These are phyloP conservation scores for Phocoena sinus DNA, from an alignment of 2,113 vertebrate genomes.

Conservation along the genomic window DNA sequence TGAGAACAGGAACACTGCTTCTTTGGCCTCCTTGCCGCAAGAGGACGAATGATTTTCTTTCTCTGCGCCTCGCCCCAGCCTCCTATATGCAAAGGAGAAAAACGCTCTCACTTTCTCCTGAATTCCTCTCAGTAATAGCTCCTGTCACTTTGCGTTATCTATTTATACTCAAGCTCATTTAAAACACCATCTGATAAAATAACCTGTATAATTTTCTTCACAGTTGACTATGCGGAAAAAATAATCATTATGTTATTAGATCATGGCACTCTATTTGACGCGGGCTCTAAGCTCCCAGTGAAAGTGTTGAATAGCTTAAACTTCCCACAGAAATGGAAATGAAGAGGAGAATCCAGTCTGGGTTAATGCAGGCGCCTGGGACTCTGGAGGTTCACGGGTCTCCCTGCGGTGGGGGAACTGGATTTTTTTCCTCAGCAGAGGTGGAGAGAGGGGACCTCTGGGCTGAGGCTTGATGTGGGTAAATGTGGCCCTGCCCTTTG, in stretches of 20 bases:
- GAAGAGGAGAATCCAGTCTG: neutral
- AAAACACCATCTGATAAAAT: neutral
- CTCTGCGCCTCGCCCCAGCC: neutral
- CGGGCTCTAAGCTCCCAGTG: neutral
- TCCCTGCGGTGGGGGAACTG: rapidly evolving
- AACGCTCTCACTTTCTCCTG: neutral
- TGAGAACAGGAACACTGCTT: too few relatives aligned
- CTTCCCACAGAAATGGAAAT: neutral
- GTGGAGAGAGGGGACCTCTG: neutral
- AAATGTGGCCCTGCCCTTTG: neutral
- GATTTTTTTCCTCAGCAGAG: neutral
- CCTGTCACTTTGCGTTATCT: neutral
- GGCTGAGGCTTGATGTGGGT: neutral
- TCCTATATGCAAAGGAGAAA: neutral
- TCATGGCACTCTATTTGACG: neutral
- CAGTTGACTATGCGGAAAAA: neutral
- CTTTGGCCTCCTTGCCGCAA: neutral
- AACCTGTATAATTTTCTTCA: neutral
- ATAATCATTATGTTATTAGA: neutral
- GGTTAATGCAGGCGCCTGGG: rapidly evolving
- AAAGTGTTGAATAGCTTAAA: neutral
- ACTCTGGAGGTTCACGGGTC: neutral
- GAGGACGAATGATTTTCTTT: neutral
- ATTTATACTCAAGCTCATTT: neutral
- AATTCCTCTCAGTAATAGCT: neutral